phyloP scores from a whole-genome alignment of 2,888 invertebrate genomes.

The Polyommatus iphigenia region DNA sequence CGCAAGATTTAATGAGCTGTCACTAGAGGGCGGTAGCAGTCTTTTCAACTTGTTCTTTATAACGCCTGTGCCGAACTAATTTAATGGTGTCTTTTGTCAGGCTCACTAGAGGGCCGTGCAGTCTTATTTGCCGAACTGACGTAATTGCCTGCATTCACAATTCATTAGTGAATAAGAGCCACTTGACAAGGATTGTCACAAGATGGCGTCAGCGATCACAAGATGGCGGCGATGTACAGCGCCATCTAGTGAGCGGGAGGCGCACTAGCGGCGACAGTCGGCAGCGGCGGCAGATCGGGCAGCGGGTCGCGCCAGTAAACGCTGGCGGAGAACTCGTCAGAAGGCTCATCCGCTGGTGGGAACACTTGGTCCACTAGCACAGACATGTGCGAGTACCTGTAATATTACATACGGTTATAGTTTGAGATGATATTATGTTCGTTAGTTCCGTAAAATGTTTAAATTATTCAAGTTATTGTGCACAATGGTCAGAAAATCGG shows the following conservation, averaged over 20 bases:
- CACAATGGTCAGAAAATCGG: background rate
- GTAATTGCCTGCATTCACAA: background rate
- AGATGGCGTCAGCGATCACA: background rate
- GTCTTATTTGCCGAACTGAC: background rate
- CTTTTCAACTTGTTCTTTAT: background rate
- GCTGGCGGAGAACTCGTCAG: slow-evolving; percentile 89
- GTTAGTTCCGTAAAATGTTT: background rate
- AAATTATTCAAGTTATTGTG: background rate
- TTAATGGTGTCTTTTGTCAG: background rate
- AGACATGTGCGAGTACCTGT: slow-evolving; percentile 96
- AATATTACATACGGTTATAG: slow-evolving; percentile 3
- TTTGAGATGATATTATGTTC: background rate
- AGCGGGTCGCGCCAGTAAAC: slow-evolving; percentile 97
- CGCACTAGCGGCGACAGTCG: slow-evolving; percentile 35
- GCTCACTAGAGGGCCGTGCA: background rate
- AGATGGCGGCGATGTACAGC: background rate
- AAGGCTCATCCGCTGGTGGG: slow-evolving; percentile 86
- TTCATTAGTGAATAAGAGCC: background rate
- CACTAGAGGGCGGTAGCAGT: slow-evolving; percentile 1
- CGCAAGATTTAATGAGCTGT: background rate
- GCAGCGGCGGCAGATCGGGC: slow-evolving; percentile 54
- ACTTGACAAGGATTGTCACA: background rate
- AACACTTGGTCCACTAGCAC: slow-evolving; percentile 98
- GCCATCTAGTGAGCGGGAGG: slow-evolving; percentile 4
- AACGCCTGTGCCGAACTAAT: background rate